phyloP scores from a whole-genome alignment of 2,888 invertebrate species.

The Acleris cristana region DNA sequence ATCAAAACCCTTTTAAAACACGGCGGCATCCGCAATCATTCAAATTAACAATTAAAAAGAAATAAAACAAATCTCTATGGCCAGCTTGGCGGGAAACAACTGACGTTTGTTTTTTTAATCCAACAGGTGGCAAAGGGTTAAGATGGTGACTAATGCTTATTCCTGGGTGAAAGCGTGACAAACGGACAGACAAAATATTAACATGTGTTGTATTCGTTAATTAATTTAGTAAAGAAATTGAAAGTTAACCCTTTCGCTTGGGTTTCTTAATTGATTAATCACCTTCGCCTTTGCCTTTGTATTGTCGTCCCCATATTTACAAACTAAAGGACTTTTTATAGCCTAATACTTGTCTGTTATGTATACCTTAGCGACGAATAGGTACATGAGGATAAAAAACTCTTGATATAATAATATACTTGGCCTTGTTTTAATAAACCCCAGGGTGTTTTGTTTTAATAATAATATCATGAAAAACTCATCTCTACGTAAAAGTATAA shows the following conservation, averaged over 20 bases:
- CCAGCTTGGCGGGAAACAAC: constrained; percentile 72
- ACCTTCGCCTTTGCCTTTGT: not conserved
- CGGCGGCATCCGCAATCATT: constrained; percentile 56
- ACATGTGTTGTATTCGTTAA: constrained; percentile 79
- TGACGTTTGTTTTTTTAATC: constrained; percentile 64
- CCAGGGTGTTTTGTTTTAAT: too few relatives aligned
- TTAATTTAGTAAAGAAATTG: constrained; percentile 78
- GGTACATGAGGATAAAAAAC: too few relatives aligned
- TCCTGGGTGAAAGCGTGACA: constrained; percentile 76
- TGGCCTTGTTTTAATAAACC: too few relatives aligned
- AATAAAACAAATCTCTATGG: constrained; percentile 81
- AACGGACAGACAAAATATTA: constrained; percentile 64
- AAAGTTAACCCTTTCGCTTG: constrained; percentile 66
- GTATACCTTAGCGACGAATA: too few relatives aligned
- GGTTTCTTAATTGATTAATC: constrained; percentile 45
- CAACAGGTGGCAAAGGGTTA: constrained; percentile 75
- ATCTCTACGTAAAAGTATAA: too few relatives aligned
- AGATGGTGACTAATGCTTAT: constrained; percentile 63
- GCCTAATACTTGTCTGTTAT: too few relatives aligned
- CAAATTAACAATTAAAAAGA: constrained; percentile 80
- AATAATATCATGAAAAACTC: too few relatives aligned
- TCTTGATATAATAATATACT: too few relatives aligned
- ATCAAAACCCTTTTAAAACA: constrained; percentile 71
- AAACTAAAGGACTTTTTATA: too few relatives aligned
- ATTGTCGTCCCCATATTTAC: not conserved